Base-by-base conservation (phyloP, 2,888 invertebrate genomes). In the Pasiphila rectangulata region DNA sequence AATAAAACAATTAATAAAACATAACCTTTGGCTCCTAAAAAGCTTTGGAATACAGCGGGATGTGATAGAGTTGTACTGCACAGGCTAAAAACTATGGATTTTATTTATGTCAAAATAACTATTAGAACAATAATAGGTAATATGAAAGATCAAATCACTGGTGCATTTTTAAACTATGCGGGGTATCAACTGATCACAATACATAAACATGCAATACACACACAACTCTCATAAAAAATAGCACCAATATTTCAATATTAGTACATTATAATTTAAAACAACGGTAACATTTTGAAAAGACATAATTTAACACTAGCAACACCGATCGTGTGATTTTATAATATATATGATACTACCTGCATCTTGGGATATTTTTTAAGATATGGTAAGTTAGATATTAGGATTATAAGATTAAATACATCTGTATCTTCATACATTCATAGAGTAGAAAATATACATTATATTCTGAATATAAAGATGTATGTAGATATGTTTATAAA, bases 181-280 rank as follows among this genome's bases (percentile, higher is more conserved):
- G 63, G 37, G 64, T 52, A 63, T 54, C 27, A 64, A 61, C 56
- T 61, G 55, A 68, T 61, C 62, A 62, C 55, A 61, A 67, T 68
- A 69, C 69, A 73, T 68, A 71, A 65, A 69, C n/a, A n/a, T n/a
- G n/a, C n/a, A n/a, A n/a, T n/a, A n/a, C n/a, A 74, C 63, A 72
- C 71, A 69, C 69, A 67, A 63, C 65, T 64, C 72, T 62, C 56
- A 61, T 62, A 54, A 60, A 82, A 80, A 84, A 84, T 87, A 87
- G 87, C 86, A 87, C 86, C 87, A 86, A 85, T 80, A 79, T 77
- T 74, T 63, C 72, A 79, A 83, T 81, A 81, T 81, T 72, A 83
- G 82, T 77, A 78, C 75, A 71, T 73, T 63, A 69, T 67, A 64
- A 69, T 69, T 63, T 53, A 56, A 58, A 67, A 62, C 57, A 69